These are phyloP conservation scores for Pantherophis alleghaniensis DNA, from an alignment of 2,797 vertebrate genomes.

Conservation along the genomic window DNA sequence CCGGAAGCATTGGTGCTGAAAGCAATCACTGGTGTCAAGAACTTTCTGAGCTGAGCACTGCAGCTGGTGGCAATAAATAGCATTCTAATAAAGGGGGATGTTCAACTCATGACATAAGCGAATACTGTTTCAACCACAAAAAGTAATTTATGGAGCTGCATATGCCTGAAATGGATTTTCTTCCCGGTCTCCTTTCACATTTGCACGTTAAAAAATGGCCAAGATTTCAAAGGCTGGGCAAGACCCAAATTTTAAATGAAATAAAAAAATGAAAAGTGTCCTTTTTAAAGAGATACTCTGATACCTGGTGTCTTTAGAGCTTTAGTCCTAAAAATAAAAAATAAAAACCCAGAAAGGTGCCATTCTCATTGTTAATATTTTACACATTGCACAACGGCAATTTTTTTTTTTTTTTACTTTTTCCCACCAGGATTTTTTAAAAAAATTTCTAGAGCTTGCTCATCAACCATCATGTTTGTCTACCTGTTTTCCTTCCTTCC, in stretches of 20 bases:
- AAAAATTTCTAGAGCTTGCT: conserved; percentile 20
- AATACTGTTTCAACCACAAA: conserved; percentile 81
- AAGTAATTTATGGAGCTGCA: conserved; percentile 73
- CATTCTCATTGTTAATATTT: conserved; percentile 58
- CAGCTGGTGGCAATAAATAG: conserved; percentile 94
- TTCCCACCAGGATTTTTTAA: conserved; percentile 37
- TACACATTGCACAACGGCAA: conserved; percentile 51
- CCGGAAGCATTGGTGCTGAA: conserved; percentile 87
- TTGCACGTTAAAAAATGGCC: conserved; percentile 68
- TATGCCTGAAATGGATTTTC: conserved; percentile 72
- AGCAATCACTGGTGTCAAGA: conserved; percentile 88
- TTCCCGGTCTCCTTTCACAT: conserved; percentile 44
- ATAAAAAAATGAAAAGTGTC: conserved; percentile 67
- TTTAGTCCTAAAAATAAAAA: conserved; percentile 62
- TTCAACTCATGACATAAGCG: conserved; percentile 77
- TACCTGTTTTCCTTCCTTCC: not conserved
- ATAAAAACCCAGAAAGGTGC: conserved; percentile 56
- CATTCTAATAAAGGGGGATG: conserved; percentile 81
- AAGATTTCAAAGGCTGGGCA: conserved; percentile 68
- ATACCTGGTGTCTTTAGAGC: conserved; percentile 68
- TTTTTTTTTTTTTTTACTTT: conserved; percentile 35
- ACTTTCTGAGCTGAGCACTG: conserved; percentile 86
- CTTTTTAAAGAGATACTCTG: conserved; percentile 63
- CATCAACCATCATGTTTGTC: conserved; percentile 47
- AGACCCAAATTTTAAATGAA: conserved; percentile 75